A percentile compares a stretch with the other conserved stretches of the same genome.
phyloP scores from a whole-genome alignment of 1,140 invertebrate species.

The Brachionus angularis region DNA sequence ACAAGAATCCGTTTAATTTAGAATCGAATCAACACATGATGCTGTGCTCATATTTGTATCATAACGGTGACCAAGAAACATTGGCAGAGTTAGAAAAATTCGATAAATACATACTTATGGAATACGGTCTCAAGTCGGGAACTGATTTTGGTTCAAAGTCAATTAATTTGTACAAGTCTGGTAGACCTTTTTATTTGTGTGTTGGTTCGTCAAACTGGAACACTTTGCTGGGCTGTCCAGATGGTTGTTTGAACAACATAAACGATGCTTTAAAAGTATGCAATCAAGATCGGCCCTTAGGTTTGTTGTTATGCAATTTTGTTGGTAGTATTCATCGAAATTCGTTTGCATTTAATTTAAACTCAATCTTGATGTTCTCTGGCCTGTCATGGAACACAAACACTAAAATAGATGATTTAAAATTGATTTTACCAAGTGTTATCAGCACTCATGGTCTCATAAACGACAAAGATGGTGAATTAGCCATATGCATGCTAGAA shows the following conservation, averaged over 20 bases:
- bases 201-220: conserved; percentile 40
- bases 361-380: conserved; percentile 35
- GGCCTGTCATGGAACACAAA: conserved; percentile 32
- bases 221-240: conserved; percentile 25
- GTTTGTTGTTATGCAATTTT: conserved; percentile 22
- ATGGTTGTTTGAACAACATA: conserved; percentile 32
- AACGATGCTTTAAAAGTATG: conserved; percentile 14
- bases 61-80: conserved; percentile 32
- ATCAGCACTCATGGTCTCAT: conserved; percentile 31
- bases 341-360: conserved; percentile 39
- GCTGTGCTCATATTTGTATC: conserved; percentile 40
- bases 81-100: conserved; percentile 16
- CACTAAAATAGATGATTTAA: neutral
- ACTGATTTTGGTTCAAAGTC: conserved; percentile 33
- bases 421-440: conserved; percentile 23
- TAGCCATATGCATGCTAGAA: conserved; percentile 32
- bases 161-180: conserved; percentile 28
- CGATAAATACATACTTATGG: conserved; percentile 32
- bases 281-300: conserved; percentile 22
- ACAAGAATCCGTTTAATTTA: conserved; percentile 35
- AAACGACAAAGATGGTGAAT: conserved; percentile 34
- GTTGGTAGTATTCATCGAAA: conserved; percentile 16
- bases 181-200: conserved; percentile 28
- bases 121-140: conserved; percentile 40
- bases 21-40: conserved; percentile 31